These are phyloP conservation scores for Rhegmatorhina hoffmannsi DNA, from an alignment of 2,113 vertebrate species.

Conservation along the genomic window DNA sequence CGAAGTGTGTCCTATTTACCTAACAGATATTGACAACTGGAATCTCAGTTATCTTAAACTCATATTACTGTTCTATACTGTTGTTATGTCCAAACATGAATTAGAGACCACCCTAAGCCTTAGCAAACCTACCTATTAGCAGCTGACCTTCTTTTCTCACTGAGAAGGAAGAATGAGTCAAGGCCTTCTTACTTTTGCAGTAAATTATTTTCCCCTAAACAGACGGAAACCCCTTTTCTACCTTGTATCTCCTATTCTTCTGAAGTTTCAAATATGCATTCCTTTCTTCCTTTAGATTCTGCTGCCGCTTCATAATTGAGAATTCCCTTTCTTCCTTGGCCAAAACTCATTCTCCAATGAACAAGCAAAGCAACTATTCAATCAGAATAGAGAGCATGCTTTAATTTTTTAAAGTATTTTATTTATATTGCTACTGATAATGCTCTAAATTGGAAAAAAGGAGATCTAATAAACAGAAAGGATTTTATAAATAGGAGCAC, in stretches of 20 bases:
- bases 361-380: background rate
- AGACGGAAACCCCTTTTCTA: slow-evolving; percentile 82
- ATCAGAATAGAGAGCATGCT: background rate
- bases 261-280: slow-evolving; percentile 54
- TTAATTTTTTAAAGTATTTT: background rate
- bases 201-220: slow-evolving; percentile 87
- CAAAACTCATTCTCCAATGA: slow-evolving; percentile 61
- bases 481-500: background rate
- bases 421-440: background rate
- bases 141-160: background rate
- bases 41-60: background rate
- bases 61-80: background rate
- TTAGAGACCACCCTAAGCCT: background rate
- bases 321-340: slow-evolving; percentile 67
- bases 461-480: background rate
- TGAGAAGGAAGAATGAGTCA: background rate
- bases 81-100: background rate
- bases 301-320: slow-evolving; percentile 54
- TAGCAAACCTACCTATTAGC: background rate
- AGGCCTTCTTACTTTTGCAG: slow-evolving; percentile 83
- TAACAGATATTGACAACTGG: background rate
- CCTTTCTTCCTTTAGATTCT: slow-evolving; percentile 62
- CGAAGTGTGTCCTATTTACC: background rate
- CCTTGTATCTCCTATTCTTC: slow-evolving; percentile 71
- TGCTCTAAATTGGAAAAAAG: background rate